Evolutionary conservation across 2,888 invertebrate species (phyloP), one percentile per base, ranked within the genome.

Genomic region (Drosophila merina): DNA sequence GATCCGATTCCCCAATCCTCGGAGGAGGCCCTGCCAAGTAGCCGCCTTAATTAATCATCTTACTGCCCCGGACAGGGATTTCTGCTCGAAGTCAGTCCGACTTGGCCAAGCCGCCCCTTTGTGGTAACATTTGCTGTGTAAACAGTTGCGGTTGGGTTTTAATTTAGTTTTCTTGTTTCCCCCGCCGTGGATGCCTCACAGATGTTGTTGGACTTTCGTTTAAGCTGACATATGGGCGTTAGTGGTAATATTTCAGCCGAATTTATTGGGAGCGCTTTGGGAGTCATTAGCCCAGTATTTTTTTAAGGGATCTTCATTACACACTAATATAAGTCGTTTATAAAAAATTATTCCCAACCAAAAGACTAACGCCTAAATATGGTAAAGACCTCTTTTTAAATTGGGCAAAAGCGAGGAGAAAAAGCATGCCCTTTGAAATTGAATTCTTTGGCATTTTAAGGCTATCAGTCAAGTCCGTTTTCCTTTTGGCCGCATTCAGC

Each of bases 111-210:
- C 78, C 72, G 77, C 84, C 76, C 57, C 72, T 83, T 83, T 74
- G 84, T 73, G 84, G 86, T 69, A 88, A 88, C 88, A 88, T 84
- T 84, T 88, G 84, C 86, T 84, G 79, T 86, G 86, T 84, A 84
- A 88, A 86, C 88, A 88, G 84, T 84, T 84, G 84, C 82, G 86
- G 88, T 78, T 78, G 75, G 59, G 79, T 82, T 85, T 87, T 76
- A 82, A 82, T 82, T 82, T 86, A 80, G 79, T 85, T 87, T 85
- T 78, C 84, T 83, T 75, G 76, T 81, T 64, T 59, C 52, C 2
- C 10, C 57, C 54, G 45, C 57, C 62, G 10, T 4, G 36, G n/a
- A 9, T 47, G 57, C 67, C 62, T 74, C 78, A 66, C 76, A 88
- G 86, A 70, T 83, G 83, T 86, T 79, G 74, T 58, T 51, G 52